Evolutionary conservation across 1,140 invertebrate species (phyloP).

Genomic region (Lineus longissimus): DNA sequence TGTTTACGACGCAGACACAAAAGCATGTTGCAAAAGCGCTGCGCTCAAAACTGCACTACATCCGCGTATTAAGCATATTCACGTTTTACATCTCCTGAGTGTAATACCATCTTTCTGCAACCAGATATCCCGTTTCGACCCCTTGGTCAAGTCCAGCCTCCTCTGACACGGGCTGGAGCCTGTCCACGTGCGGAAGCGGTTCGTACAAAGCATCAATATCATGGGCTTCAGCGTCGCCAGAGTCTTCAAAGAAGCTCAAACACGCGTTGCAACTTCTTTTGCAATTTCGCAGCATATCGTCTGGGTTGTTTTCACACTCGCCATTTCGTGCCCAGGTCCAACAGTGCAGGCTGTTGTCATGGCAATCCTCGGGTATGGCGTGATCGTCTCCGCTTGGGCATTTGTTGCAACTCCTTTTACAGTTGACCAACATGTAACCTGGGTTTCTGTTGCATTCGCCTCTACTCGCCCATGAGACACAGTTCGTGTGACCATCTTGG

Average conservation of each 20-base stretch:
- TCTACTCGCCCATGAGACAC: slow-evolving; percentile 18
- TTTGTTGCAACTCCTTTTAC: slow-evolving; percentile 23
- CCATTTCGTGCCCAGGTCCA: slow-evolving; percentile 7
- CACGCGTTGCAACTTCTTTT: slow-evolving; percentile 12
- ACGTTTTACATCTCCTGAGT: too few relatives aligned
- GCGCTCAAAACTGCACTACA: too few relatives aligned
- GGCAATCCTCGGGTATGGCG: neutral
- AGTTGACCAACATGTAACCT: slow-evolving; percentile 24
- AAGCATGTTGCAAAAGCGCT: too few relatives aligned
- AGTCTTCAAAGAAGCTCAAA: neutral
- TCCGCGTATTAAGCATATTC: too few relatives aligned
- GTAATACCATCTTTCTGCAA: too few relatives aligned
- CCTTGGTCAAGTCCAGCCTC: too few relatives aligned
- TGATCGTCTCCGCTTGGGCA: slow-evolving; percentile 6
- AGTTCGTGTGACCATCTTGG: slow-evolving; percentile 20
- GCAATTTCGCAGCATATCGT: slow-evolving; percentile 12
- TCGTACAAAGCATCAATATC: too few relatives aligned
- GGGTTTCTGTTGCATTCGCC: slow-evolving; percentile 26
- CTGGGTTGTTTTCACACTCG: slow-evolving; percentile 12
- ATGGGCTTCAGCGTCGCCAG: too few relatives aligned
- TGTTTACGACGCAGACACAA: too few relatives aligned
- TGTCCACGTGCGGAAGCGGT: too few relatives aligned
- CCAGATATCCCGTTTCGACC: too few relatives aligned
- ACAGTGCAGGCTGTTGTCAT: slow-evolving; percentile 9
- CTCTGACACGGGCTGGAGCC: too few relatives aligned